Evolutionary conservation across 2,113 vertebrate species (phyloP), one percentile per base, ranked within the genome.

Genomic region (Dipodomys ordii): DNA sequence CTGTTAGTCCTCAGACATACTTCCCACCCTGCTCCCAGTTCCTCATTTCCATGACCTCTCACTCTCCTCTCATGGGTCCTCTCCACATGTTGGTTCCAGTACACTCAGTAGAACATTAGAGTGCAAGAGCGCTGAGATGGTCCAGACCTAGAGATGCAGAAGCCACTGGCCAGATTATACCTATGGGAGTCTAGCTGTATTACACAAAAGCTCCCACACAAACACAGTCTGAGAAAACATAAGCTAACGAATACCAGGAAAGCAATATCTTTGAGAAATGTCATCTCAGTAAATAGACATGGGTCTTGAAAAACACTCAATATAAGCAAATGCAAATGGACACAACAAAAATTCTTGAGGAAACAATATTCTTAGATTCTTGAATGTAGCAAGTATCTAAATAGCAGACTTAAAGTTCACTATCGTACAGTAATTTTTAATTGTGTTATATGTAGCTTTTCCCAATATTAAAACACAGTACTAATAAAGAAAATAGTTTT

Each of bases 331-430:
- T 15, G 3, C 64, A 76, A 62, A 84, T 7, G 0, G 3, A 49
- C 5, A 62, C 19, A 87, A 76, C 7, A 62, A 71, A 72, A 46
- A 67, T 39, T 65, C 49, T 49, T 78, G 23, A 87, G 9, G 18
- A 73, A 80, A 78, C 23, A 19, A 30, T 2, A 72, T 60, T 25
- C 20, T 25, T 49, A 86, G 49, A 44, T 11, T 83, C 67, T 23
- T 35, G 67, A 78, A 69, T 49, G 77, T 39, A 86, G 84, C 44
- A 87, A 78, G 28, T 46, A 35, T 39, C 53, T 18, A 80, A 89
- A 30, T 12, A 72, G 62, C 10, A 82, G 68, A 4, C 82, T 84
- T 73, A 86, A 82, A 91, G 74, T 35, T 53, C 13, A 8, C 74
- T 1, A 82, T 74, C 10, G 25, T 46, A 57, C 1, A 62, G 25